A percentile compares a stretch with the other conserved stretches of the same genome.
phyloP scores from a whole-genome alignment of 2,797 vertebrate species.

The Enteromius fasciolatus region DNA sequence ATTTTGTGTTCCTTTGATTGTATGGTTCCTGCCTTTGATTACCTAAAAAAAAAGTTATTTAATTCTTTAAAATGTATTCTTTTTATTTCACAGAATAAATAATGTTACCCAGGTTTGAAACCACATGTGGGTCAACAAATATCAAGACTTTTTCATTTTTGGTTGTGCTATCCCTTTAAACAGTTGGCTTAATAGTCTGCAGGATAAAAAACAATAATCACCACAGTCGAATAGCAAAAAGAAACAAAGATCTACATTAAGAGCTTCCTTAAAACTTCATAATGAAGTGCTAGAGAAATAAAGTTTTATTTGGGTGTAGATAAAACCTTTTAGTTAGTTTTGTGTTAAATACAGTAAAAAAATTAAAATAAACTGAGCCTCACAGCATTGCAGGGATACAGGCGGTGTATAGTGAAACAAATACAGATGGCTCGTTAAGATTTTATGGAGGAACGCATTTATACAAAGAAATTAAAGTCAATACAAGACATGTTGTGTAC shows the following conservation, averaged over 20 bases:
- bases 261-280: constrained; percentile 44
- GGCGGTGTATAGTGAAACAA: constrained; percentile 38
- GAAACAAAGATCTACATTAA: constrained; percentile 31
- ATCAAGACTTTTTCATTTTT: not conserved
- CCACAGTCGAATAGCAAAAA: constrained; percentile 49
- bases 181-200: constrained; percentile 36
- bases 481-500: constrained; percentile 42
- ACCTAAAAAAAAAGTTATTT: not conserved
- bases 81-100: not conserved
- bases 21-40: not conserved
- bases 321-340: constrained; percentile 20
- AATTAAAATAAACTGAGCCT: not conserved
- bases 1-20: not conserved
- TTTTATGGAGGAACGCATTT: constrained; percentile 43
- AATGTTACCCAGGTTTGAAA: not conserved
- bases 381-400: not conserved
- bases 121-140: not conserved
- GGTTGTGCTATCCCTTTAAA: not conserved
- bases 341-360: constrained; percentile 16
- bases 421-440: constrained; percentile 52
- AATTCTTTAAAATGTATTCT: not conserved
- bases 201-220: constrained; percentile 33
- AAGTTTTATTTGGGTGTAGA: constrained; percentile 32
- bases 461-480: constrained; percentile 39
- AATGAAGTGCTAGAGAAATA: constrained; percentile 36